Evolutionary conservation across 2,113 vertebrate species (phyloP).

Genomic region (Tylochromis polylepis): DNA sequence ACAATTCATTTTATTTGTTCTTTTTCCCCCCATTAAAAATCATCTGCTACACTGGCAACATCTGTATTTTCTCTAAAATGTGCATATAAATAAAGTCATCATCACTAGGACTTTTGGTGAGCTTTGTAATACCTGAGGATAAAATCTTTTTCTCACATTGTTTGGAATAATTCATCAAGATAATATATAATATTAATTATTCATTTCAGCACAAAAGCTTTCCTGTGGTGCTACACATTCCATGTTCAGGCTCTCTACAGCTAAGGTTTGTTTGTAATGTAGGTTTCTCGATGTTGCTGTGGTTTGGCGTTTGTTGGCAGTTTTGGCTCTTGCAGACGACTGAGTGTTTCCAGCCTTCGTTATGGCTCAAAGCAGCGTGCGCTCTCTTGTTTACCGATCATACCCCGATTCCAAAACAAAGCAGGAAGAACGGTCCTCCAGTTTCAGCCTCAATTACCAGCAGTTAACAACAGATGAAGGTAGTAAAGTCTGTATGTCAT

Average conservation of each 20-base stretch:
- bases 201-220: neutral
- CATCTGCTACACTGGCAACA: neutral
- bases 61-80: neutral
- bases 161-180: neutral
- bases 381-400: neutral
- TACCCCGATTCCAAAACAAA: neutral
- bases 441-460: neutral
- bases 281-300: neutral
- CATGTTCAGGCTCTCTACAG: neutral
- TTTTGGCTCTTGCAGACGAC: slow-evolving; percentile 1
- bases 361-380: neutral
- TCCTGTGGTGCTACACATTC: neutral
- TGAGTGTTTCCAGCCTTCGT: neutral
- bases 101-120: neutral
- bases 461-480: neutral
- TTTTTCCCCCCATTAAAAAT: neutral
- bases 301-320: neutral
- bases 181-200: neutral
- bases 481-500: neutral
- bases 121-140: neutral
- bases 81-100: neutral
- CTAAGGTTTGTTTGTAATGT: neutral
- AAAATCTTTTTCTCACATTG: neutral
- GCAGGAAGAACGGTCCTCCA: neutral
- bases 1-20: too few relatives aligned